phyloP scores from a whole-genome alignment of 1,140 invertebrate genomes.

The Drosophila rufa region DNA sequence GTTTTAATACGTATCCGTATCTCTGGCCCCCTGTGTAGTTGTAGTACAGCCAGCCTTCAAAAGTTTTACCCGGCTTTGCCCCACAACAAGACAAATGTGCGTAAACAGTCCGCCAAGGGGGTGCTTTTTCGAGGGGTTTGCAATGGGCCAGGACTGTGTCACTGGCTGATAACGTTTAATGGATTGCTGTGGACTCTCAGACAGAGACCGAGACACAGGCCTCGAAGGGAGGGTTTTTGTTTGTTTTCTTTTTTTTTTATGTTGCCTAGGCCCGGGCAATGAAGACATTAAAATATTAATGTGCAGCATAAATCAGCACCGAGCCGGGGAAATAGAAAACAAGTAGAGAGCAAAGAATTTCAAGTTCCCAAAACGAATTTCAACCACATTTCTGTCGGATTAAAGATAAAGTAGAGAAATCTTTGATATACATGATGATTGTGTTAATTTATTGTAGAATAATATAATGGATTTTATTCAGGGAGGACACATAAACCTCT shows the following conservation, averaged over 20 bases:
- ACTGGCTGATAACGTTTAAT: conserved; percentile 80
- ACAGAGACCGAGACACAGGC: conserved; percentile 13
- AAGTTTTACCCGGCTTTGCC: conserved; percentile 56
- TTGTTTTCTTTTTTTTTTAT: conserved; percentile 35
- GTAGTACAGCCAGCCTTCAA: conserved; percentile 44
- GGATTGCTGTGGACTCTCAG: conserved; percentile 63
- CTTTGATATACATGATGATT: not conserved
- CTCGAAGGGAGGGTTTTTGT: conserved; percentile 28
- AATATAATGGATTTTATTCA: not conserved
- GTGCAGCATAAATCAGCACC: conserved; percentile 75
- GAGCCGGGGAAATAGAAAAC: conserved; percentile 1
- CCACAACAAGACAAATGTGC: conserved; percentile 69
- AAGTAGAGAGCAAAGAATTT: not conserved
- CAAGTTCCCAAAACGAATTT: conserved; percentile 11
- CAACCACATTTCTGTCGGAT: not conserved
- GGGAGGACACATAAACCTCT: too few relatives aligned
- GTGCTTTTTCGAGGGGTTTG: conserved; percentile 12
- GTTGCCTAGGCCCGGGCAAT: conserved; percentile 62
- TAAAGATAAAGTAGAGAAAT: too few relatives aligned
- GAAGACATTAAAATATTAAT: conserved; percentile 85
- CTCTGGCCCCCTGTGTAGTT: conserved; percentile 26
- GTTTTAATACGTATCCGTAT: conserved; percentile 8
- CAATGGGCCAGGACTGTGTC: conserved; percentile 63
- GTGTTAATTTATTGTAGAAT: not conserved
- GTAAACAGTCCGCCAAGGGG: conserved; percentile 48